Conservation (phyloP, 2,113 vertebrate species). For the Zosterops lateralis region DNA sequence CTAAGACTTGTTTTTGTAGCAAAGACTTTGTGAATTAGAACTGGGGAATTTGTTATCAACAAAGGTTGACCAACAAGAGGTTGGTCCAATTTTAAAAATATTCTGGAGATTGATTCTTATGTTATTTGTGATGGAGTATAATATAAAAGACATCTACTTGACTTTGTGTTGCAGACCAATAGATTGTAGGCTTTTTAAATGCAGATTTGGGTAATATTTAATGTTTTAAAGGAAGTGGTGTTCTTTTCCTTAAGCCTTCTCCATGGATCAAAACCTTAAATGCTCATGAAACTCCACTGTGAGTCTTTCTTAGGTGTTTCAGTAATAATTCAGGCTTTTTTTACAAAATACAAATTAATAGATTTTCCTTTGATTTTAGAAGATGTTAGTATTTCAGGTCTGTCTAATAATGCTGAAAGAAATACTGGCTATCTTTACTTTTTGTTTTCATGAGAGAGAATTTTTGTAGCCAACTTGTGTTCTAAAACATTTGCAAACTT, state of each 20-base stretch:
- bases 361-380: background rate
- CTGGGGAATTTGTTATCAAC: background rate
- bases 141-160: background rate
- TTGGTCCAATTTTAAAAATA: background rate
- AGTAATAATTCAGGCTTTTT: background rate
- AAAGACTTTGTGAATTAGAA: background rate
- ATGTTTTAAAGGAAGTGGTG: background rate
- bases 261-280: background rate
- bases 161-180: background rate
- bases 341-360: background rate
- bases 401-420: background rate
- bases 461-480: background rate
- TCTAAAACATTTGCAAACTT: background rate
- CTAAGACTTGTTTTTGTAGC: background rate
- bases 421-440: background rate
- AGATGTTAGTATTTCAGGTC: background rate
- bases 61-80: background rate
- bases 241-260: background rate
- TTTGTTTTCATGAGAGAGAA: background rate
- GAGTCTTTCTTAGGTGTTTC: background rate
- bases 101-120: fast-evolving
- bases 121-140: background rate
- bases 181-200: background rate
- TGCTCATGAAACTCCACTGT: background rate
- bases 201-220: background rate